Base-by-base conservation (phyloP, 23 tunicate species). In the Corella eumyota region DNA sequence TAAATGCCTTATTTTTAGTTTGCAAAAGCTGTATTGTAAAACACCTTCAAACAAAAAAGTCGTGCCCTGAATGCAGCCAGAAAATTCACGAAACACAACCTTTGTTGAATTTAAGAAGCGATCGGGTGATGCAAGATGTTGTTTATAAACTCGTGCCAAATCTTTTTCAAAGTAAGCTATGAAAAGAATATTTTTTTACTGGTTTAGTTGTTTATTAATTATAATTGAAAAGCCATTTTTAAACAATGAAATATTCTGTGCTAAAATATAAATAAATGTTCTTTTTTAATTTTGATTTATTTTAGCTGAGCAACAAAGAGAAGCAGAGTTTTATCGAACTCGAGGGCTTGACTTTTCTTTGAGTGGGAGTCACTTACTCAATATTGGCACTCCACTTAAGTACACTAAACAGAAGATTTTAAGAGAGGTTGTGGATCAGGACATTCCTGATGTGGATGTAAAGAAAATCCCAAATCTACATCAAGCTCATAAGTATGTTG, bases 1-100 rank as follows among this genome's bases (percentile, higher is more conserved):
- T 15, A 40, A 40, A 40, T 28, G 9, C 9, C 11, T 64, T 9
- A 54, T 34, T 54, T 68, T 5, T 32, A 70, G 76, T 85, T 50
- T 85, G 95, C 68, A 85, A 85, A 32, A 77, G 95, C 37, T 85
- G 95, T 50, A 85, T 85, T 63, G 95, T 85, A 31, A 85, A 85
- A 63, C 85, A 85, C 65, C 67, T 85, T 20, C 95, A 85, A 58
- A 85, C 85, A 20, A 77, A 71, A 36, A 77, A 85, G 54, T 77
- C 75, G 0, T 85, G 95, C 48, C 95, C 95, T 17, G 84, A 85
- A 50, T 85, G 95, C 58, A 81, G 85, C 0, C 71, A 77, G 59
- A 71, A 77, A 27, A 60, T 85, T 11, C 85, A 85, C 60, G 95
- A 85, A 71, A 85, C 95, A 5, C 78, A 85, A 25, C 95, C 95